A percentile compares a stretch with the other conserved stretches of the same genome.
Conservation (phyloP, 2,888 invertebrate species). For the Imbricaverruca yamaguchii region DNA sequence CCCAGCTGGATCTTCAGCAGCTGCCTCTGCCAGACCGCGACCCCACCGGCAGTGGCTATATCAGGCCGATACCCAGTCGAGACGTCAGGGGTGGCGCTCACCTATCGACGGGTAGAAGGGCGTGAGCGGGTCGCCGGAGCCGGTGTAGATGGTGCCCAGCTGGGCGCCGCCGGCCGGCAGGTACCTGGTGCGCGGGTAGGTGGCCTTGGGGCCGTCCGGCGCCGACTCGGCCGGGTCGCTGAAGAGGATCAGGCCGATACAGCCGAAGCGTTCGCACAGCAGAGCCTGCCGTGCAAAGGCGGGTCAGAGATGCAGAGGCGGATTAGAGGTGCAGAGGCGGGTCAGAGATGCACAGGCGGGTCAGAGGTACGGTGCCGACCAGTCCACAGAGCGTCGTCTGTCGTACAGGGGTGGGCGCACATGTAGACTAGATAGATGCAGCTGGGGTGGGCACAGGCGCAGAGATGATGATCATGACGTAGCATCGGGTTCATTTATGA, state of each 20-base stretch:
- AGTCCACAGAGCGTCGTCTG: constrained; percentile 25
- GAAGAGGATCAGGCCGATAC: constrained; percentile 43
- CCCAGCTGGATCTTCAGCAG: too few species aligned
- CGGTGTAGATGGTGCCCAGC: constrained; percentile 42
- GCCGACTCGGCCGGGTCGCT: constrained; percentile 43
- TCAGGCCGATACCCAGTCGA: too few species aligned
- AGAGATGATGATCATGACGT: too few species aligned
- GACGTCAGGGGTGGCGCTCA: constrained; percentile 31
- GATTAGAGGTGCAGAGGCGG: not conserved
- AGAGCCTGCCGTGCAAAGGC: constrained; percentile 36
- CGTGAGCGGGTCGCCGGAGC: constrained; percentile 47
- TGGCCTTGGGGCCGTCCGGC: constrained; percentile 34
- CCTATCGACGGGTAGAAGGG: constrained; percentile 47
- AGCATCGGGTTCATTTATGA: too few species aligned
- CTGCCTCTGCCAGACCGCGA: too few species aligned
- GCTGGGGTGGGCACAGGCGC: too few species aligned
- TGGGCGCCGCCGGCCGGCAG: constrained; percentile 47
- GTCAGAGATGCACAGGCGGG: too few species aligned
- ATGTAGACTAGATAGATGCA: too few species aligned
- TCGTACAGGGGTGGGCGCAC: constrained; percentile 35
- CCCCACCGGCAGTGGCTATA: too few species aligned
- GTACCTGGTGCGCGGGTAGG: constrained; percentile 41
- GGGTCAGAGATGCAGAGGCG: not conserved
- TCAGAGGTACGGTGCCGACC: too few species aligned
- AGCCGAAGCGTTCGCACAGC: constrained; percentile 40